Evolutionary conservation across 2,888 invertebrate species (phyloP), one percentile per base, ranked within the genome.

Genomic region (Callimorpha dominula): DNA sequence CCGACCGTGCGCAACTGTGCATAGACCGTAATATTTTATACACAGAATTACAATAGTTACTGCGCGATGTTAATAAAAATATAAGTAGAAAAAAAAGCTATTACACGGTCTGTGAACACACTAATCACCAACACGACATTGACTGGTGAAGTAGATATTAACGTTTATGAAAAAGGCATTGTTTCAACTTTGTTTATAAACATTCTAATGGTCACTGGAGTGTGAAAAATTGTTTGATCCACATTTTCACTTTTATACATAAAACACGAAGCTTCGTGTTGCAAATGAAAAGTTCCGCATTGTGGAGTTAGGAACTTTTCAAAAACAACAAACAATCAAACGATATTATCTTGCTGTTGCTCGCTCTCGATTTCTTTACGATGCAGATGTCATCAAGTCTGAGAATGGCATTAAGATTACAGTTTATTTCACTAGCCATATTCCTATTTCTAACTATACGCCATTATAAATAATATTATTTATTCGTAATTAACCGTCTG

Each of bases 91-190:
- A 64, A 69, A 50, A 73, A 70, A 62, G 70, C 72, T 68, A 78
- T 83, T 82, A 78, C 74, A 83, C 79, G 84, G 80, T 76, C 20
- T 65, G 71, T 73, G 76, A 74, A 12, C 75, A 82, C 70, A 71
- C 70, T 80, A 69, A 69, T 77, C 74, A 65, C 57, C 42, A 60
- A 69, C 72, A 74, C 76, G 78, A 31, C 60, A 60, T 60, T 60
- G 60, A 60, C n/a, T 20, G 68, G 46, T 60, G 46, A 57, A 60
- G 60, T 76, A 68, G 52, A 70, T 57, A 62, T 69, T 31, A 54
- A 71, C n/a, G 69, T 70, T 65, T 77, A 73, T 73, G 17, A 11
- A 50, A 50, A 50, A 52, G 17, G 17, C 50, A 42, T 50, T 52
- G 50, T 67, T 67, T 64, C 40, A 64, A 43, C 20, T 68, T 42